Conservation (phyloP, 2,888 invertebrate genomes). For the Alitta virens region DNA sequence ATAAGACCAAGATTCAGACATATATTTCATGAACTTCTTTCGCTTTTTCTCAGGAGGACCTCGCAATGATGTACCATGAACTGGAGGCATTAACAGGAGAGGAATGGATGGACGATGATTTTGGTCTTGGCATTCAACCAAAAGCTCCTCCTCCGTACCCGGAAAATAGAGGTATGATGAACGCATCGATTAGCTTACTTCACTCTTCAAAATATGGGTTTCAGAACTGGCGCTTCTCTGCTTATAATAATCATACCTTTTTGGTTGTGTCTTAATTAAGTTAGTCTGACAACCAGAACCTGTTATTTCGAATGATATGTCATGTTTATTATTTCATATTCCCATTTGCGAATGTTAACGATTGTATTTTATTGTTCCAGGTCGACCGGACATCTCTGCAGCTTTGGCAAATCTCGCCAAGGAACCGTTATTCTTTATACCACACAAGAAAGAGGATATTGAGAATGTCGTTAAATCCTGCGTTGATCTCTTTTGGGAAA, state of each 20-base stretch:
- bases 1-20: no score
- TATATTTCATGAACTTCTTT: no score
- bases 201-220: no score
- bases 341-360: not conserved
- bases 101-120: constrained; percentile 47
- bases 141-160: constrained; percentile 74
- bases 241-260: no score
- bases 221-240: no score
- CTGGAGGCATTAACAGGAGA: constrained; percentile 27
- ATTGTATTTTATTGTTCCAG: not conserved
- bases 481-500: constrained; percentile 47
- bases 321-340: no score
- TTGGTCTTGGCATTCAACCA: constrained; percentile 61
- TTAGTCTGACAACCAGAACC: no score
- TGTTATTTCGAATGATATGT: no score
- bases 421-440: constrained; percentile 44
- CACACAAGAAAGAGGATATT: constrained; percentile 45
- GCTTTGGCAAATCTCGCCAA: constrained; percentile 34
- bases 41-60: constrained; percentile 19
- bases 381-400: constrained; percentile 9
- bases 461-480: constrained; percentile 33
- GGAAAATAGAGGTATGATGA: constrained; percentile 22
- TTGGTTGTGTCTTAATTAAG: no score
- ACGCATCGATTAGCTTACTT: no score
- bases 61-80: constrained; percentile 27